Conservation (phyloP, 2,113 vertebrate species). For the Pampusana beccarii region DNA sequence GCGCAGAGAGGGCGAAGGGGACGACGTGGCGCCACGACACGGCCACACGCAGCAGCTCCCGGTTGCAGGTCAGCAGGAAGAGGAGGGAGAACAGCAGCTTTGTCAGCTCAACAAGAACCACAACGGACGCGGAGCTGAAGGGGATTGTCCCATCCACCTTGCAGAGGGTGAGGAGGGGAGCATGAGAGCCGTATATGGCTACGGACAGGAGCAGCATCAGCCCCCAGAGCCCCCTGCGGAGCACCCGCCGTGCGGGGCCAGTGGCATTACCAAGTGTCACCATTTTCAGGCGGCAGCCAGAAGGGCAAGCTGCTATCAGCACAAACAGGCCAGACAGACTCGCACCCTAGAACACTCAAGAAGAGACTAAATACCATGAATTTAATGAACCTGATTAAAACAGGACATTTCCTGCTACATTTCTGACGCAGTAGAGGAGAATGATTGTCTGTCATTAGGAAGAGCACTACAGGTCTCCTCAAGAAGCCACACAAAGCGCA, state of each 20-base stretch:
- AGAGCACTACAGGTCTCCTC: background rate
- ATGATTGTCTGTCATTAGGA: background rate
- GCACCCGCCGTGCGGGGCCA: background rate
- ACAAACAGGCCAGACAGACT: background rate
- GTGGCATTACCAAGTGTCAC: slow-evolving; percentile 52
- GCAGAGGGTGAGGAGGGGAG: slow-evolving; percentile 86
- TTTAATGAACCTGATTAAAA: slow-evolving; percentile 25
- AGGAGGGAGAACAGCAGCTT: slow-evolving; percentile 82
- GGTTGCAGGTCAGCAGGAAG: slow-evolving; percentile 63
- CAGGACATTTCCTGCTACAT: background rate
- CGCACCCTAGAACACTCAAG: background rate
- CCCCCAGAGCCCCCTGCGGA: slow-evolving; percentile 74
- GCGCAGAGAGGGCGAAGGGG: slow-evolving; percentile 86
- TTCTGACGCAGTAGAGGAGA: background rate
- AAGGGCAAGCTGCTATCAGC: background rate
- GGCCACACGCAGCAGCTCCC: background rate
- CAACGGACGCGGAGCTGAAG: slow-evolving; percentile 85
- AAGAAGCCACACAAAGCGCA: background rate
- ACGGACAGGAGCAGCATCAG: slow-evolving; percentile 83
- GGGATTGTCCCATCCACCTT: slow-evolving; percentile 84
- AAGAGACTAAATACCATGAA: background rate
- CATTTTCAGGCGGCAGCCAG: slow-evolving; percentile 41
- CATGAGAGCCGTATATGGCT: slow-evolving; percentile 89
- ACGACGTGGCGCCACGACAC: slow-evolving; percentile 55
- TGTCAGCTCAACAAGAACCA: slow-evolving; percentile 85